Base-by-base conservation (phyloP, 2,113 vertebrate genomes). In the Colistium nudipinnis region DNA sequence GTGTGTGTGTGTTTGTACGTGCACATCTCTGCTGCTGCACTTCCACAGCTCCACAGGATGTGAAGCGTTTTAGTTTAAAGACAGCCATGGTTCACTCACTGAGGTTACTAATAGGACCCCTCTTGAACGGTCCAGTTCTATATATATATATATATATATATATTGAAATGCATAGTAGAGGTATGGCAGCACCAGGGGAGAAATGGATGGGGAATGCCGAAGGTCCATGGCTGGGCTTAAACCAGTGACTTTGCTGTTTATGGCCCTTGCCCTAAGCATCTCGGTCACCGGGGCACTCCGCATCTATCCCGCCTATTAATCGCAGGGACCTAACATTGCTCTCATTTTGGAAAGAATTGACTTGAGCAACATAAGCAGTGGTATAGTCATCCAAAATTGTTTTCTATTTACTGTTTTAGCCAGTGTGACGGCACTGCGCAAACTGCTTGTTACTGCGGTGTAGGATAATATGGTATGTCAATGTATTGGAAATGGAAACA, bases 401-500 rank as follows among this genome's bases (percentile, higher is more conserved):
- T 55, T 22, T 9, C 30, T 44, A 41, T 55, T 28, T n/a, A 24
- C n/a, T 43, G 35, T 0, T 53, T 53, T 38, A 54, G 12, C 25
- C 16, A 20, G 35, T 31, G n/a, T 71, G 33, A 63, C 20, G 52
- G 7, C 66, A 33, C 57, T 33, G 22, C 38, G 13, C 28, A 62
- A 54, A 57, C 19, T 6, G 11, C 20, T 57, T 76, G 27, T 30
- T 54, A 35, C 24, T 49, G 22, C 35, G 49, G 30, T 14, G 10
- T 28, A 45, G 28, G 13, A 56, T 25, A 12, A 25, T 4, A 16
- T 41, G 14, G 11, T 19, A 27, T 28, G 31, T 57, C 19, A 43
- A 62, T 66, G 57, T 25, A 47, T 22, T 38, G 9, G 16, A 51
- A 77, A 75, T 74, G 25, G 62, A 70, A 61, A 47, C 31, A 28